Base-by-base conservation (phyloP, 92 coral and sea anemone species). In the Actinostola sp. region DNA sequence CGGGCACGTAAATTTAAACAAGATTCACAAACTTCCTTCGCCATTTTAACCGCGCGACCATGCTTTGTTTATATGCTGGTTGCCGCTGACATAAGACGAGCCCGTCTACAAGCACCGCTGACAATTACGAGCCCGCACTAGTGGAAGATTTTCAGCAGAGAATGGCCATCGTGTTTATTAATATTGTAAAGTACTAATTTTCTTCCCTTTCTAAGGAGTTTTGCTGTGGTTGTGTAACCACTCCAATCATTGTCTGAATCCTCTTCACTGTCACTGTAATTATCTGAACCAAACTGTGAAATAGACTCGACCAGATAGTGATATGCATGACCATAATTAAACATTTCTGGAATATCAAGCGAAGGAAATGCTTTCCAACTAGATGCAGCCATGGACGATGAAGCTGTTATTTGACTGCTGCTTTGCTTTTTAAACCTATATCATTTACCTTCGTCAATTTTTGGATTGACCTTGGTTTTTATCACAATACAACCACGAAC, bases 401-500 rank as follows among this genome's bases (percentile, higher is more conserved):
- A 30, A 28, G 76, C 57, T 39, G 56, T 64, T 19, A 24, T 32
- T 39, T 34, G 43, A 27, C 12, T 46, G 30, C 35, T 44, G 32
- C 63, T 61, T 66, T 66, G 64, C 38, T 76, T 64, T 35, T 76
- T 66, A 17, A 76, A 21, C 38, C 62, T 48, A 14, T 66, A 76
- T 50, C 82, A 76, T 41, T 76, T 66, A 8, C 82, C 82, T 17
- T 61, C 66, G 39, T 76, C 76, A 60, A 76, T 64, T 20, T 42
- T 56, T 23, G 56, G 64, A 66, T 66, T 76, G n/a, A 76, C 80
- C 26, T 55, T 68, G 0, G 23, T 51, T 34, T 59, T 57, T 21
- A 79, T 43, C 10, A 61, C 61, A 26, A 79, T 79, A 33, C 84
- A 79, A 45, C 71, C 80, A 28, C 84, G 71, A 25, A 71, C 79